A percentile compares a stretch with the other conserved stretches of the same genome.
These are phyloP conservation scores for Lutraria lutraria DNA, from an alignment of 2,888 invertebrate genomes.

Conservation along the genomic window DNA sequence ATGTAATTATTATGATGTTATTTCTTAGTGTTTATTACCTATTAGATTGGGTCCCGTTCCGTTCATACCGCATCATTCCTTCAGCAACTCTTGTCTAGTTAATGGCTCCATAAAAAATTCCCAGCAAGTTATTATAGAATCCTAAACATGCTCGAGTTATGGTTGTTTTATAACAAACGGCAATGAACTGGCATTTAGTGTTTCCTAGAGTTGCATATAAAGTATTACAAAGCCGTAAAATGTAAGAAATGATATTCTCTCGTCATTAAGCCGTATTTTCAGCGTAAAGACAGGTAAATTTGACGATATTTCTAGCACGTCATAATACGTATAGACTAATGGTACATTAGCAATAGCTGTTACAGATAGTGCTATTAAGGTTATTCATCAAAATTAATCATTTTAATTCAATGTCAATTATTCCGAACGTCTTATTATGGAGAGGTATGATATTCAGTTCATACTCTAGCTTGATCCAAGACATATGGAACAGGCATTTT, in stretches of 20 bases:
- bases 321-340: not conserved
- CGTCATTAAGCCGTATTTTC: not conserved
- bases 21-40: conserved; percentile 18
- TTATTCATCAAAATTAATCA: not conserved
- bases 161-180: conserved; percentile 11
- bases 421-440: not conserved
- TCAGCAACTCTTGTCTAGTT: not conserved
- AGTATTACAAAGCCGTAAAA: conserved; percentile 2
- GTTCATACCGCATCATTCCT: not conserved
- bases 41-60: not conserved
- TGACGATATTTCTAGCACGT: not conserved
- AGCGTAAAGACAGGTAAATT: not conserved
- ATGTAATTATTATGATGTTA: conserved; percentile 18
- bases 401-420: conserved; percentile 10
- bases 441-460: not conserved
- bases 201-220: conserved; percentile 8
- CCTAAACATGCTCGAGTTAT: conserved; percentile 13
- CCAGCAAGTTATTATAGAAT: not conserved
- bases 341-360: not conserved
- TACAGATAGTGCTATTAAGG: not conserved
- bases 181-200: conserved; percentile 24
- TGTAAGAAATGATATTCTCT: not conserved
- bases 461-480: not conserved
- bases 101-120: conserved; percentile 10
- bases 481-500: not conserved